Conservation (phyloP, 2,797 vertebrate species). For the Semaprochilodus insignis region DNA sequence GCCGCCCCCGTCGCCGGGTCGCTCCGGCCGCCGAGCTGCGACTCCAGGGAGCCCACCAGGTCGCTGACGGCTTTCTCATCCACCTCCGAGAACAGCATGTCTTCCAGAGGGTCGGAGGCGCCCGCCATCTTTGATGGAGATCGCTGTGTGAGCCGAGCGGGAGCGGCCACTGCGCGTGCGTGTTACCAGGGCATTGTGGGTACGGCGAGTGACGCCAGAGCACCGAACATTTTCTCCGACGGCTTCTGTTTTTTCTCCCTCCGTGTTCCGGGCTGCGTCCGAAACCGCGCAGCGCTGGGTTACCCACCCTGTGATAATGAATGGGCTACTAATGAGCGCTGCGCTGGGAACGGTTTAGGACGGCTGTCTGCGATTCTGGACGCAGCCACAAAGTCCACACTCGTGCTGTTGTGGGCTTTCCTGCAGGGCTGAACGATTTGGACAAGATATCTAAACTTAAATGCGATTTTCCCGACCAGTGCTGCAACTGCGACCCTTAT, state of each 20-base stretch:
- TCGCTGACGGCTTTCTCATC: conserved; percentile 90
- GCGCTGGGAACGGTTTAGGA: too few relatives aligned
- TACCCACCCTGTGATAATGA: too few relatives aligned
- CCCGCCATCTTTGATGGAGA: conserved; percentile 84
- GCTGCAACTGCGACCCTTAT: too few relatives aligned
- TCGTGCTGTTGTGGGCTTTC: too few relatives aligned
- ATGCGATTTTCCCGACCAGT: too few relatives aligned
- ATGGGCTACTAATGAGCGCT: too few relatives aligned
- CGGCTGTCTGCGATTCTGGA: too few relatives aligned
- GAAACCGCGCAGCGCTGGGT: too few relatives aligned
- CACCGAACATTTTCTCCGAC: conserved; percentile 7
- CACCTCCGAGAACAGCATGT: conserved; percentile 90
- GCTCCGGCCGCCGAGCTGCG: conserved; percentile 81
- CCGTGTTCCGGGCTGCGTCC: too few relatives aligned
- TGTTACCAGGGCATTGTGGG: conserved; percentile 87
- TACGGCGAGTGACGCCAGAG: conserved; percentile 78
- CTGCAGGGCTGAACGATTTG: too few relatives aligned
- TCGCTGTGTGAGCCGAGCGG: conserved; percentile 67
- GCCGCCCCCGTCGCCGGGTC: conserved; percentile 65
- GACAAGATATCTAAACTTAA: too few relatives aligned
- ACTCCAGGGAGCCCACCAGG: conserved; percentile 87
- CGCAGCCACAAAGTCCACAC: too few relatives aligned
- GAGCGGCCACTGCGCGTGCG: conserved; percentile 75
- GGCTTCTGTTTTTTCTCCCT: not conserved
- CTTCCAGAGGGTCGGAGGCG: conserved; percentile 83